Evolutionary conservation across 2,113 vertebrate genomes (phyloP).

Genomic region (Fregata magnificens): DNA sequence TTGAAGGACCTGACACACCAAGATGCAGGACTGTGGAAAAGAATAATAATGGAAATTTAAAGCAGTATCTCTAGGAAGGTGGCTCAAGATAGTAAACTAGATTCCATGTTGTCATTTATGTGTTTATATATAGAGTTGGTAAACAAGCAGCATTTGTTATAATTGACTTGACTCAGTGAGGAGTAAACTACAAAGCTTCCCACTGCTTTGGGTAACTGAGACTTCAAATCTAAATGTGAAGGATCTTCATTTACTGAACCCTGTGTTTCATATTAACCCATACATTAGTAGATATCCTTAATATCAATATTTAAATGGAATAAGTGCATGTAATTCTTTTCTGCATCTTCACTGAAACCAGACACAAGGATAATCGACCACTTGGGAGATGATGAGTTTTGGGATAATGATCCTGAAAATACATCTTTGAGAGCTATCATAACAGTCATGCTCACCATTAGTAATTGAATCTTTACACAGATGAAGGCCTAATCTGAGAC

Average conservation of each 20-base stretch:
- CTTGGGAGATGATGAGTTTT: background rate
- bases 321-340: background rate
- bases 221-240: background rate
- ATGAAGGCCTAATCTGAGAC: background rate
- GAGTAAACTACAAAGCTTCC: background rate
- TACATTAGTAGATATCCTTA: background rate
- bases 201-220: background rate
- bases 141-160: background rate
- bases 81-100: background rate
- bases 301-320: background rate
- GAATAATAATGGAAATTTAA: background rate
- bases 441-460: background rate
- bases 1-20: background rate
- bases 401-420: background rate
- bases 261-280: background rate
- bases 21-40: background rate
- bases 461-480: background rate
- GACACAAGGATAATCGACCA: background rate
- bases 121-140: background rate
- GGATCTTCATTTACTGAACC: background rate
- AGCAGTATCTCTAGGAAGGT: background rate
- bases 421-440: background rate
- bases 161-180: background rate
- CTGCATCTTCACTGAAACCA: background rate
- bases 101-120: background rate